Conservation (phyloP, 2,888 invertebrate genomes). For the Scaptomyza parva region DNA sequence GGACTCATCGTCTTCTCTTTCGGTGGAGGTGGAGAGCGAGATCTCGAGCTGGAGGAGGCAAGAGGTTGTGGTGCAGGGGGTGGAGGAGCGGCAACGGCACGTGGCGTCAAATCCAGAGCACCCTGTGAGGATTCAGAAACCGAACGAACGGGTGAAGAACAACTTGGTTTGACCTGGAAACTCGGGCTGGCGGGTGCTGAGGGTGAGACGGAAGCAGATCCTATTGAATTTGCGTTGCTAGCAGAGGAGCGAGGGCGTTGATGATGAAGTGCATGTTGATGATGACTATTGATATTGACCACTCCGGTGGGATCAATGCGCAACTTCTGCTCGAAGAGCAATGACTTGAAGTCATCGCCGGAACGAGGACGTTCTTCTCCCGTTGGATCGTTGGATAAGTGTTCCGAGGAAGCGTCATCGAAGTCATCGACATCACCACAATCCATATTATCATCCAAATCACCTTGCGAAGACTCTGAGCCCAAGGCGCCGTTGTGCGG, state of each 20-base stretch:
- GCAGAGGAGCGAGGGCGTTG: conserved; percentile 72
- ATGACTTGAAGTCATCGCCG: conserved; percentile 83
- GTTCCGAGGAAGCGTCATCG: conserved; percentile 84
- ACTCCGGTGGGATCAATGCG: conserved; percentile 82
- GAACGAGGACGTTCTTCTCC: conserved; percentile 81
- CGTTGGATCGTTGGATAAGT: conserved; percentile 82
- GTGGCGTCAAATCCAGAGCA: conserved; percentile 87
- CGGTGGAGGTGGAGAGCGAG: conserved; percentile 57
- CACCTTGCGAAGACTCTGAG: conserved; percentile 84
- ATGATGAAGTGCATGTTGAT: conserved; percentile 10
- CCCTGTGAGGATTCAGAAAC: conserved; percentile 85
- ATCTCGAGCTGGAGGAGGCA: conserved; percentile 41
- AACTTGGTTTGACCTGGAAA: conserved; percentile 60
- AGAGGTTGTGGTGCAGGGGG: conserved; percentile 20
- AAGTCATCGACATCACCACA: conserved; percentile 84
- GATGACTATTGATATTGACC: conserved; percentile 68
- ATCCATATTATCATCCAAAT: conserved; percentile 84
- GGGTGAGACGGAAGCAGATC: conserved; percentile 71
- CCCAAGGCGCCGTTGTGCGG: conserved; percentile 82
- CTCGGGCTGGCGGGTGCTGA: conserved; percentile 82
- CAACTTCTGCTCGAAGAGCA: conserved; percentile 84
- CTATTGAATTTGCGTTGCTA: conserved; percentile 76
- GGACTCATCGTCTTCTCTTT: conserved; percentile 69
- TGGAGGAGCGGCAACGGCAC: conserved; percentile 69
- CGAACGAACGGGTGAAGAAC: conserved; percentile 84